phyloP scores from a whole-genome alignment of 2,113 vertebrate genomes.

The Sterna hirundo region DNA sequence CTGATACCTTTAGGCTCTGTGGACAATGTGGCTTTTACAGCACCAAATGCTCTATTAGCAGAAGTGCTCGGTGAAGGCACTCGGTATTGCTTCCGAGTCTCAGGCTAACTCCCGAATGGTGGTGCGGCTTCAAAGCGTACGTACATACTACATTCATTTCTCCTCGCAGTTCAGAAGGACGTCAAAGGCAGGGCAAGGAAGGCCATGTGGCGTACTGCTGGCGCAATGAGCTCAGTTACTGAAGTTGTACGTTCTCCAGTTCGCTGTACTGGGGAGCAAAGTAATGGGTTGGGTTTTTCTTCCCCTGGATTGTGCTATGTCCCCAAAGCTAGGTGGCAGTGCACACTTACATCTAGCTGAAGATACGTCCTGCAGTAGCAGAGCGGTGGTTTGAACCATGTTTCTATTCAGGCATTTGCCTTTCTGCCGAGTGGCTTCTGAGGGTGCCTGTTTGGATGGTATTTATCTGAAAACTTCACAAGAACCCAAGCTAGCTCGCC shows the following conservation, averaged over 20 bases:
- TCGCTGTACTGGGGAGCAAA: background rate
- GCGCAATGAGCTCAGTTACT: background rate
- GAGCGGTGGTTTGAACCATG: conserved; percentile 4
- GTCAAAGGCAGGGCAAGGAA: background rate
- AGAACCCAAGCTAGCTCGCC: background rate
- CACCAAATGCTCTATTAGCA: background rate
- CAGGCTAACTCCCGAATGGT: background rate
- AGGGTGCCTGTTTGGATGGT: background rate
- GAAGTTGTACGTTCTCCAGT: background rate
- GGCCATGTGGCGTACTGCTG: background rate
- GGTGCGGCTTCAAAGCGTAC: background rate
- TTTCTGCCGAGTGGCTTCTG: background rate
- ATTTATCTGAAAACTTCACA: background rate
- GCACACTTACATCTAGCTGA: conserved; percentile 31
- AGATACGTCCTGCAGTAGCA: conserved; percentile 15
- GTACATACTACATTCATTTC: background rate
- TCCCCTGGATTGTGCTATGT: background rate
- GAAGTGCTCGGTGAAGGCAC: background rate
- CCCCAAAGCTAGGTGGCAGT: conserved; percentile 60
- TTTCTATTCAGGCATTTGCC: background rate
- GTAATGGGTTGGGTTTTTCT: background rate
- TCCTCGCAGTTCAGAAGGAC: background rate
- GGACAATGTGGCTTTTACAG: background rate
- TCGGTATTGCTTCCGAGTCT: background rate
- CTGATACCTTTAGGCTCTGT: background rate